phyloP scores from a whole-genome alignment of 2,113 vertebrate species.

The Apeltes quadracus region DNA sequence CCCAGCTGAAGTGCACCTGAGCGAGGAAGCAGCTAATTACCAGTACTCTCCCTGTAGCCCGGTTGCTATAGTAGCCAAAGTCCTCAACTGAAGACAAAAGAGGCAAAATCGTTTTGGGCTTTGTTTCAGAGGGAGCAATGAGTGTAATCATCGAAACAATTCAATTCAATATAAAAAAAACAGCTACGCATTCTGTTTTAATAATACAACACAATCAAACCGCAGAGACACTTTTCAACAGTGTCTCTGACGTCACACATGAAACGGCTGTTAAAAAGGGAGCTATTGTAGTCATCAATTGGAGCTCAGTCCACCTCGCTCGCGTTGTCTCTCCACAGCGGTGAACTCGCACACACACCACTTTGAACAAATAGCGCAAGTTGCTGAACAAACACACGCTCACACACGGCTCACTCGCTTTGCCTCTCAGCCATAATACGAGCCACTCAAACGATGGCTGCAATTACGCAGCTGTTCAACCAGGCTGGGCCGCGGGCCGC shows the following conservation, averaged over 20 bases:
- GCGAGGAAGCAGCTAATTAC: conserved; percentile 59
- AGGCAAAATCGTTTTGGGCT: conserved; percentile 10
- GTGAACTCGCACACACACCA: conserved; percentile 36
- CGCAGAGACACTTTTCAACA: not conserved
- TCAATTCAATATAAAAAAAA: not conserved
- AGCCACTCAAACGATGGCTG: conserved; percentile 47
- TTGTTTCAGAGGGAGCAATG: not conserved
- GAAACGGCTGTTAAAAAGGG: conserved; percentile 26
- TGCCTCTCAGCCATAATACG: conserved; percentile 46
- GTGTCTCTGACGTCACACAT: conserved; percentile 4
- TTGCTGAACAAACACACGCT: conserved; percentile 49
- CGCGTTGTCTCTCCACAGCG: conserved; percentile 17
- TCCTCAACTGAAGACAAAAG: conserved; percentile 41
- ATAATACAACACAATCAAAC: not conserved
- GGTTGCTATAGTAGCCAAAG: conserved; percentile 60
- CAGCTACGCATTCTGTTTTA: not conserved
- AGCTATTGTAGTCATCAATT: conserved; percentile 27
- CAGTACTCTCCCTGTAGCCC: conserved; percentile 26
- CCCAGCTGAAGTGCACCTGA: conserved; percentile 20
- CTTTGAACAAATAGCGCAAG: conserved; percentile 28
- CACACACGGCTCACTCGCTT: conserved; percentile 12
- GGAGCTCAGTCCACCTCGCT: conserved; percentile 11
- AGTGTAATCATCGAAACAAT: not conserved
- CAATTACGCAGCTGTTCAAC: conserved; percentile 63
- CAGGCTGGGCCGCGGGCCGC: conserved; percentile 17